Base-by-base conservation (phyloP, 2,797 vertebrate species). In the Eulemur coronatus region DNA sequence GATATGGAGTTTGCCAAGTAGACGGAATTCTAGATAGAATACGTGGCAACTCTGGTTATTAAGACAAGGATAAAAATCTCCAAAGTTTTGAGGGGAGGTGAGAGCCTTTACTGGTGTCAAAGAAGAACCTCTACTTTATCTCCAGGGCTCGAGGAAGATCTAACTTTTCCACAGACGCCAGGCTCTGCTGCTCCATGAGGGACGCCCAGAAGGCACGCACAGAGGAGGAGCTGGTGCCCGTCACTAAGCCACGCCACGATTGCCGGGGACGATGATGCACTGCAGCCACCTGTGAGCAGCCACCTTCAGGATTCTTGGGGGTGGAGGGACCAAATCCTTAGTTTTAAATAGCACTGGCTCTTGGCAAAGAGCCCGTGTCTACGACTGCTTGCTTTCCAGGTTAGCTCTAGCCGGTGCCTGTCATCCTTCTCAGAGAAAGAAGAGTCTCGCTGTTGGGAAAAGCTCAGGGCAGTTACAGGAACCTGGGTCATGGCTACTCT, bases 181-280 rank as follows among this genome's bases (percentile, higher is more conserved):
- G 22, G 15, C 10, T 13, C 18, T 20, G 67, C 52, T 3, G 7
- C 4, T 11, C 17, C 14, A 0, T 0, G 50, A 43, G 6, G 17
- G 57, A 43, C 12, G 0, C 12, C 13, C 0, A 2, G 46, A 26
- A 14, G 28, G 63, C 12, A 2, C 0, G 3, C 33, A 1, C 5
- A 4, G 41, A 38, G 63, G 38, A 84, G 35, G 26, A 0, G 22
- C 0, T 10, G 5, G n/a, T 52, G 26, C 41, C 81, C 4, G 6
- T 59, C 20, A 1, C 9, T 0, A 14, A 28, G 26, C 65, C 35
- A 8, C 4, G 22, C 1, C 2, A 5, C 2, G 13, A 63, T 17
- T 30, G 57, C 41, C 76, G 1, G 4, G 48, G 81, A 52, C 57
- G 26, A 1, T 4, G 30, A 9, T 3, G 2, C 7, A 17, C 5